These are phyloP conservation scores for Drosophila kambysellisi DNA, from an alignment of 2,888 invertebrate genomes.

Conservation along the genomic window DNA sequence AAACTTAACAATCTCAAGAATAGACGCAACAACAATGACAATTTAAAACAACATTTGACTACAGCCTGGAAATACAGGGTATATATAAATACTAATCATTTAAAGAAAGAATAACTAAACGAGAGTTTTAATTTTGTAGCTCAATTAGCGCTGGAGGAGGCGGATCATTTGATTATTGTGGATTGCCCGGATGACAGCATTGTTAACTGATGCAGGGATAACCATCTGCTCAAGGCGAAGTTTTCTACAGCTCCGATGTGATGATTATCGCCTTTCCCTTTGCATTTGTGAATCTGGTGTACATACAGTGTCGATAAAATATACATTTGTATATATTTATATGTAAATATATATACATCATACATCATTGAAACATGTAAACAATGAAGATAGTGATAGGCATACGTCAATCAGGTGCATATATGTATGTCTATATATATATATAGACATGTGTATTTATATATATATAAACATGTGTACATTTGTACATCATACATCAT, in stretches of 20 bases:
- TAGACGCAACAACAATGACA: conserved; percentile 55
- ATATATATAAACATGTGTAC: background rate
- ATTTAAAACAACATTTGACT: conserved; percentile 74
- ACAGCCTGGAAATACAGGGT: conserved; percentile 68
- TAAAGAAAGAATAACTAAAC: background rate
- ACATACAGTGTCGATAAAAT: background rate
- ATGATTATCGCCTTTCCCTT: conserved; percentile 32
- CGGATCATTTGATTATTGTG: conserved; percentile 83
- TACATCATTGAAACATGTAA: background rate
- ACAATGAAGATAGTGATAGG: background rate
- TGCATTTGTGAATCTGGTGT: background rate
- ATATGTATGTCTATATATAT: background rate
- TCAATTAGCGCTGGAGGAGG: conserved; percentile 85
- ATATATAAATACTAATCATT: background rate
- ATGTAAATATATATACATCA: background rate
- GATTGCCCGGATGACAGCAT: conserved; percentile 86
- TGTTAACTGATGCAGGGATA: conserved; percentile 81
- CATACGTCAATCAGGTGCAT: background rate
- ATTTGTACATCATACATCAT: background rate
- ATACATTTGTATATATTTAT: background rate
- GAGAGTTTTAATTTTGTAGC: conserved; percentile 72
- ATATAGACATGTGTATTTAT: background rate
- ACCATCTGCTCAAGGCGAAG: conserved; percentile 82
- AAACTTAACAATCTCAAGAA: conserved; percentile 86
- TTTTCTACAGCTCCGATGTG: conserved; percentile 77